Evolutionary conservation across 2,888 invertebrate genomes (phyloP), one percentile per base, ranked within the genome.

Genomic region (Tipula vernalis): DNA sequence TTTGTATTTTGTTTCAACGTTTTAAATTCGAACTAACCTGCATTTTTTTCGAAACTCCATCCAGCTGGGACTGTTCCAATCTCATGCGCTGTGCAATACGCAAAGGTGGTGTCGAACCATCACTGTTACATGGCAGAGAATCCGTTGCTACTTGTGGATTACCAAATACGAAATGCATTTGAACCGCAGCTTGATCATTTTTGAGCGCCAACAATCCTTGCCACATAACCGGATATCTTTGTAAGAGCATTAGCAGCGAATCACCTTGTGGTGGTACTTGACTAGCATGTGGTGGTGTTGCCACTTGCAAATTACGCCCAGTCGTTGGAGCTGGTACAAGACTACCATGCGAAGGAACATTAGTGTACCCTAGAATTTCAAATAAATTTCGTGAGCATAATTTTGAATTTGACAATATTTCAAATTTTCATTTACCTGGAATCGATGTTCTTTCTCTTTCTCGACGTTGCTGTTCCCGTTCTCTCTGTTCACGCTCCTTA

Each of bases 121-220:
- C 97, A 87, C 95, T 94, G 90, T 96, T 95, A 88, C 95, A 95
- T 85, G 98, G 98, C 90, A 99, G 93, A 88, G 98, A 97, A 89
- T 95, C 96, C 88, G 95, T 94, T 10, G 98, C 98, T 88, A 99
- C 96, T 89, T 94, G 94, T 10, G 96, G 96, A 93, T 97, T 98
- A 87, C 99, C 99, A 89, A 97, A 97, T 88, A 99, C 98, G 92
- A 98, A 98, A 93, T 99, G 98, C 99, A 99, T 99, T 93, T 99
- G 99, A 85, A 99, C 99, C 41, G 97, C 97, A 5, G 98, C 98
- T 89, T 97, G 96, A 92, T 99, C 99, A 91, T 98, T 99, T 93
- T 99, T 99, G 88, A 99, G 93, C 0, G 98, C 98, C 88, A 99
- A 92, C 87, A 97, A 92, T 0, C 99, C 98, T 92, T 98, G 98